Percentiles rank a stretch among this genome's conserved stretches.
Conservation (phyloP, 2,888 invertebrate species). For the Heteromyza rotundicornis region DNA sequence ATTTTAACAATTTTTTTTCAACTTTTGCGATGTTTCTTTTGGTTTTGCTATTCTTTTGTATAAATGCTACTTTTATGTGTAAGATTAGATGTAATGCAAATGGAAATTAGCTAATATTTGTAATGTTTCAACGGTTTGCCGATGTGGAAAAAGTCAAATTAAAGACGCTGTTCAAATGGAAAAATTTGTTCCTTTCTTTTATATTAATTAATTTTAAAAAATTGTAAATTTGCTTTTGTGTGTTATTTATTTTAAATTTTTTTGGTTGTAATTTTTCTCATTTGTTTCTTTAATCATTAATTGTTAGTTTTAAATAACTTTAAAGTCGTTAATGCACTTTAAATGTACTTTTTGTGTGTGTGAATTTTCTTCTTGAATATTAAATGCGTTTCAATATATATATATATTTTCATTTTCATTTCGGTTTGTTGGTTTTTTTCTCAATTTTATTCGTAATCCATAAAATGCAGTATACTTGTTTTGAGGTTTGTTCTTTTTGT, state of each 20-base stretch:
- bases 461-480: slow-evolving; percentile 49
- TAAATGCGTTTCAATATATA: slow-evolving; percentile 45
- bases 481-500: slow-evolving; percentile 27
- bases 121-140: no score
- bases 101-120: no score
- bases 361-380: slow-evolving; percentile 33
- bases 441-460: slow-evolving; percentile 30
- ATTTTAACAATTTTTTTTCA: slow-evolving; percentile 1
- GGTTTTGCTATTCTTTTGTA: neutral
- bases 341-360: slow-evolving; percentile 57
- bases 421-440: slow-evolving; percentile 4
- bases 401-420: slow-evolving; percentile 29
- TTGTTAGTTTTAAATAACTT: slow-evolving; percentile 49
- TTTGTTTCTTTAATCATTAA: neutral
- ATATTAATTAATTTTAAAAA: neutral
- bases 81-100: neutral
- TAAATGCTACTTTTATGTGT: neutral
- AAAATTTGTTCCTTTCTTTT: no score
- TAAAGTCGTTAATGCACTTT: slow-evolving; percentile 61
- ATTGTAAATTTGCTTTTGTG: neutral
- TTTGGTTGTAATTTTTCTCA: neutral
- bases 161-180: no score
- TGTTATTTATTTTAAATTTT: neutral
- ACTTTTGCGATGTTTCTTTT: no score
- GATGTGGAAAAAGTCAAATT: no score